These are phyloP conservation scores for Nanorana parkeri DNA, from an alignment of 2,113 vertebrate genomes.

Conservation along the genomic window DNA sequence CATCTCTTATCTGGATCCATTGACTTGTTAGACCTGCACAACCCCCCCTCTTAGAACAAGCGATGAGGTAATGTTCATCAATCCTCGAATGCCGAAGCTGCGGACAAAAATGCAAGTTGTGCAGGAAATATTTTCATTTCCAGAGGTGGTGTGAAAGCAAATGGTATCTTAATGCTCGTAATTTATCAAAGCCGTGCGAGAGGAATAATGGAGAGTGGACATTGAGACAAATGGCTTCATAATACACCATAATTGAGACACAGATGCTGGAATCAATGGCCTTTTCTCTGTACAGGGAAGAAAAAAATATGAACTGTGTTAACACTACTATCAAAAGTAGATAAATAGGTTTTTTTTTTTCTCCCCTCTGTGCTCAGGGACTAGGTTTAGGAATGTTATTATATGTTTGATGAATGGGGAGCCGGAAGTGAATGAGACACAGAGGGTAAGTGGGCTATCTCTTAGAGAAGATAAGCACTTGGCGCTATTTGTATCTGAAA, in stretches of 20 bases:
- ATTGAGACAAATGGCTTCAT: constrained; percentile 21
- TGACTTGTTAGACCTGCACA: too few species aligned
- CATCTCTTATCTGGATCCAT: too few species aligned
- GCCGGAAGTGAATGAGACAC: too few species aligned
- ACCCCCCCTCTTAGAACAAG: not conserved
- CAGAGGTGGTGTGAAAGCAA: constrained; percentile 21
- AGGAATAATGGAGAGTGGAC: constrained; percentile 34
- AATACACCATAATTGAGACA: constrained; percentile 32
- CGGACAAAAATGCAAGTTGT: constrained; percentile 14
- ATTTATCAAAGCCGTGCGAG: constrained; percentile 3
- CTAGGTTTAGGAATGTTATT: too few species aligned
- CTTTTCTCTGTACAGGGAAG: not conserved
- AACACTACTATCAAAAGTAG: too few species aligned
- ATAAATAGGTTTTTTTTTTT: too few species aligned
- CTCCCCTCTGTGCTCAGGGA: too few species aligned
- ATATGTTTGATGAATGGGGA: too few species aligned
- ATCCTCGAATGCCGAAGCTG: not conserved
- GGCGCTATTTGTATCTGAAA: too few species aligned
- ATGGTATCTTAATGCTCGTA: constrained; percentile 24
- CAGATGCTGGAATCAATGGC: constrained; percentile 19
- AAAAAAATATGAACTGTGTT: too few species aligned
- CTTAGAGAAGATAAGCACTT: too few species aligned
- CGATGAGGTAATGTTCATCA: constrained; percentile 4
- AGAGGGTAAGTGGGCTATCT: too few species aligned
- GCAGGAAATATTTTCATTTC: constrained; percentile 21